Percentiles rank a stretch among this genome's conserved stretches.
Evolutionary conservation across 2,113 vertebrate genomes (phyloP).

Genomic region (Ceyx cyanopectus): DNA sequence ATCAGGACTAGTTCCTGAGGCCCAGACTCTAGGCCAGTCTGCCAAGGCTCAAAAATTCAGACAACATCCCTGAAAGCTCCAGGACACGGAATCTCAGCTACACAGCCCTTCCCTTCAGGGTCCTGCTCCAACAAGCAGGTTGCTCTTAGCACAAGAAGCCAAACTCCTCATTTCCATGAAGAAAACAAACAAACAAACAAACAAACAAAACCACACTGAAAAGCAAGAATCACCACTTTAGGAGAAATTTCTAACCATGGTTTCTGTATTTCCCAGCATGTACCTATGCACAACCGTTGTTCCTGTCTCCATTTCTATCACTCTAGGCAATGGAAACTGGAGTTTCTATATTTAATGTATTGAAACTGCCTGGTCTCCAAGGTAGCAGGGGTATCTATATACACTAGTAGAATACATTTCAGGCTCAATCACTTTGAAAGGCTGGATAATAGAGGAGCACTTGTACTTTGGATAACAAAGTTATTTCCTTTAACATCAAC

Average conservation of each 20-base stretch:
- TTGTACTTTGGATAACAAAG: constrained; percentile 71
- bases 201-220: neutral
- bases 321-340: constrained; percentile 53
- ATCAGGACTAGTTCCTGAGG: too few relatives aligned
- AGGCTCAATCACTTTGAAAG: constrained; percentile 75
- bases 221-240: neutral
- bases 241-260: neutral
- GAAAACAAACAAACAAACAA: neutral
- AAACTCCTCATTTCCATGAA: neutral
- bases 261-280: neutral
- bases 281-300: neutral
- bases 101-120: neutral
- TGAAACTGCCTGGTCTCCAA: constrained; percentile 66
- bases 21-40: neutral
- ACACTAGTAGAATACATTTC: constrained; percentile 54
- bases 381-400: constrained; percentile 54
- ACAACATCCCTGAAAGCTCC: neutral
- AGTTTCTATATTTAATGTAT: constrained; percentile 58
- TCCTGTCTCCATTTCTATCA: constrained; percentile 50
- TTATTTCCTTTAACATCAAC: constrained; percentile 69
- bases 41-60: neutral
- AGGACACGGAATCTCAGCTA: fast-evolving
- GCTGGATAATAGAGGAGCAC: constrained; percentile 61
- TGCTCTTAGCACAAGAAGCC: neutral
- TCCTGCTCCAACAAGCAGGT: neutral